phyloP scores from a whole-genome alignment of 2,888 invertebrate species.

The Troilus luridus region DNA sequence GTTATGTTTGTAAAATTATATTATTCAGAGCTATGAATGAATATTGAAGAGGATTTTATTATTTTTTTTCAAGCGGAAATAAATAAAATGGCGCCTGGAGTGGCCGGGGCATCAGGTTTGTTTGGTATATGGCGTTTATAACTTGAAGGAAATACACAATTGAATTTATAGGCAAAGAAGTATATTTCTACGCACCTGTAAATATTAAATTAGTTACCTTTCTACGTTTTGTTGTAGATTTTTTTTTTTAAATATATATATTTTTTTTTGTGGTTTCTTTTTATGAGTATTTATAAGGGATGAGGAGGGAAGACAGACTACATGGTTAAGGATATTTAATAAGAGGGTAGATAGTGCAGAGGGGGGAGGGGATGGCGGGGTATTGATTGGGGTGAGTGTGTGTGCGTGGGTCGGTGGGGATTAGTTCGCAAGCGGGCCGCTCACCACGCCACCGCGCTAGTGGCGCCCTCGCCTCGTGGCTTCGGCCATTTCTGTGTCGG shows the following conservation, averaged over 20 bases:
- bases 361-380: conserved; percentile 43
- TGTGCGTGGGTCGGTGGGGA: conserved; percentile 51
- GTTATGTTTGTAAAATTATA: too few relatives aligned
- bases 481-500: conserved; percentile 62
- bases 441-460: conserved; percentile 61
- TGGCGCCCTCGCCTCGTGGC: conserved; percentile 54
- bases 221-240: background rate
- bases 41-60: too few relatives aligned
- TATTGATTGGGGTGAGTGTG: conserved; percentile 54
- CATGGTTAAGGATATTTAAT: conserved; percentile 30
- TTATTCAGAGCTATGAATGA: too few relatives aligned
- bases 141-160: background rate
- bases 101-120: background rate
- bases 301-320: background rate
- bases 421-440: conserved; percentile 49
- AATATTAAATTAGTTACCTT: background rate
- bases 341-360: conserved; percentile 23
- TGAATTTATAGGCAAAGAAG: background rate
- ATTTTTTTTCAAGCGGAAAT: too few relatives aligned
- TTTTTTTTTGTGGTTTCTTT: background rate
- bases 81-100: background rate
- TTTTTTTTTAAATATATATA: background rate
- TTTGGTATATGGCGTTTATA: background rate
- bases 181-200: background rate
- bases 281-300: background rate